These are phyloP conservation scores for Leucophenga montana DNA, from an alignment of 2,888 invertebrate species.

Conservation along the genomic window DNA sequence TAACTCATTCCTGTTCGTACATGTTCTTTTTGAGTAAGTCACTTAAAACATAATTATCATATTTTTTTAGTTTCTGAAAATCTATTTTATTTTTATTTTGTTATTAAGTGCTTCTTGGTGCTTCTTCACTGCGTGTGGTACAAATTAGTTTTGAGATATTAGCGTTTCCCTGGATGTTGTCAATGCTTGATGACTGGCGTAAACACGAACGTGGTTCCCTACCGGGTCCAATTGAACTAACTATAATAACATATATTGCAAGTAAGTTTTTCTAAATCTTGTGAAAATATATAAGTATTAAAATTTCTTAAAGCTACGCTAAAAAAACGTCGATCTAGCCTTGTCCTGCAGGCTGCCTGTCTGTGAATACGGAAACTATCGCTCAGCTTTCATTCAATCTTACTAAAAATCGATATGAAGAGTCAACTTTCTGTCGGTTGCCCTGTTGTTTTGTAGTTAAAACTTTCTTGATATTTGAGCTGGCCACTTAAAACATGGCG, in stretches of 20 bases:
- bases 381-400: no score
- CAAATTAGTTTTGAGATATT: slow-evolving; percentile 85
- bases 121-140: slow-evolving; percentile 94
- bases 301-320: not conserved
- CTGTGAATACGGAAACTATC: no score
- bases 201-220: slow-evolving; percentile 84
- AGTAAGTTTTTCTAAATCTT: slow-evolving; percentile 76
- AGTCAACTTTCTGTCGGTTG: no score
- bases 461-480: no score
- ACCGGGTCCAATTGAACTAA: slow-evolving; percentile 86
- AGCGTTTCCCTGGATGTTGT: slow-evolving; percentile 83
- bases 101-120: slow-evolving; percentile 86
- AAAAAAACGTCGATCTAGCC: no score
- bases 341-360: no score
- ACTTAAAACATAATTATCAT: not conserved
- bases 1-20: slow-evolving; percentile 96
- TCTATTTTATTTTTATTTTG: not conserved
- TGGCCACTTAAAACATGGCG: no score
- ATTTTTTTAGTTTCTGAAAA: not conserved
- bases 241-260: slow-evolving; percentile 89
- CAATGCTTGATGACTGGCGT: slow-evolving; percentile 84
- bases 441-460: no score
- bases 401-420: no score
- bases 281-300: no score
- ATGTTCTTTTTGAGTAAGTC: slow-evolving; percentile 94